Percentiles rank a stretch among this genome's conserved stretches.
Conservation (phyloP, 2,113 vertebrate species). For the Bufo bufo region DNA sequence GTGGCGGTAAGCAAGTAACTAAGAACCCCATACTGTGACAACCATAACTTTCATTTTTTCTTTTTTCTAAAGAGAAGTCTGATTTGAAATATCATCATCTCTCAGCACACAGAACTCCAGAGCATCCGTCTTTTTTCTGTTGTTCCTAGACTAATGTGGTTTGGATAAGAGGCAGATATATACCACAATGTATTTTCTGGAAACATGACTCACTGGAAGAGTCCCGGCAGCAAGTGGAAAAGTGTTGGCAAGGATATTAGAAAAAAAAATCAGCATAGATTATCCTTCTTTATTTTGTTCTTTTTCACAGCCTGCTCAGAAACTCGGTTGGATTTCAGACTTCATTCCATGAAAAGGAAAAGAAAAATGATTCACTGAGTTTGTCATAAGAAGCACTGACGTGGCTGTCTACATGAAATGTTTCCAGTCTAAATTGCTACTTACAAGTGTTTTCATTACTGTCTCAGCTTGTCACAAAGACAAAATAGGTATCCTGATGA, state of each 20-base stretch:
- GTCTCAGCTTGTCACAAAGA: neutral
- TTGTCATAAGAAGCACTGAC: neutral
- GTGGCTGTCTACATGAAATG: slow-evolving; percentile 7
- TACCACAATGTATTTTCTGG: neutral
- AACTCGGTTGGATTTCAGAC: neutral
- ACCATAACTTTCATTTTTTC: too few relatives aligned
- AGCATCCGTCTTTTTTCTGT: neutral
- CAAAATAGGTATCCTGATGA: neutral
- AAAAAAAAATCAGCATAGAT: neutral
- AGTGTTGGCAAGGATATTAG: neutral
- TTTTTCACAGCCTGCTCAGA: neutral
- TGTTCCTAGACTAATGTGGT: slow-evolving; percentile 4
- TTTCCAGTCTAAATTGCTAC: slow-evolving; percentile 8
- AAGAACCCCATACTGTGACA: too few relatives aligned
- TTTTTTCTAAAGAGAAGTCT: neutral
- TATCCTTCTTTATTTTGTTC: neutral
- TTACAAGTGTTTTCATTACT: neutral
- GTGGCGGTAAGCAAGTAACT: too few relatives aligned
- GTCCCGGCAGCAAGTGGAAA: neutral
- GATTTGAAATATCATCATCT: neutral
- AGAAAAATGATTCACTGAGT: neutral
- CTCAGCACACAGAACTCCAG: neutral
- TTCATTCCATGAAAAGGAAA: neutral
- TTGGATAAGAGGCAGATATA: slow-evolving; percentile 7
- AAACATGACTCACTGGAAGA: slow-evolving; percentile 19